phyloP scores from a whole-genome alignment of 2,888 invertebrate genomes.

The Drosophila meridiana region DNA sequence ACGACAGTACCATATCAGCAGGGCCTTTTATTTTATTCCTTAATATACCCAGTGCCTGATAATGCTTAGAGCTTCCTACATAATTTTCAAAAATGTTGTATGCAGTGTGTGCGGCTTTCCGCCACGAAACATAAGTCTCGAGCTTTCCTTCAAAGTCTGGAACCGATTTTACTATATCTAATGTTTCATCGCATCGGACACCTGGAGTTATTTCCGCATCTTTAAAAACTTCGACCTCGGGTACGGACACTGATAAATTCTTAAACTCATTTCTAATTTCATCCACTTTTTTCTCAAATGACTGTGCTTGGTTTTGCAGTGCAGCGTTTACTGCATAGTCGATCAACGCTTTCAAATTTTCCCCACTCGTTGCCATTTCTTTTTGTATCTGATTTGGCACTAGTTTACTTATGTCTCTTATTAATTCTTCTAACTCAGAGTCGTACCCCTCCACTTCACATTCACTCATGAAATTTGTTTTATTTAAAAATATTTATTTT shows the following conservation, averaged over 20 bases:
- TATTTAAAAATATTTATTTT: too few species aligned
- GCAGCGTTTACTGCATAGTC: too few species aligned
- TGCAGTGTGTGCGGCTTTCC: neutral
- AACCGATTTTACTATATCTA: neutral
- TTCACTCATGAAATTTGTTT: too few species aligned
- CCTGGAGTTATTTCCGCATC: neutral
- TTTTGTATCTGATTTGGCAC: too few species aligned
- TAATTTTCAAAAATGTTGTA: constrained; percentile 1
- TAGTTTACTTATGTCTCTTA: too few species aligned
- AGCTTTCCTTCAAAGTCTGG: constrained; percentile 4
- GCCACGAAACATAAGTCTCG: constrained; percentile 9
- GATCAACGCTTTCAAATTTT: too few species aligned
- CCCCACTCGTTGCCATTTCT: too few species aligned
- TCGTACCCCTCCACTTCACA: too few species aligned
- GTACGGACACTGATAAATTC: neutral
- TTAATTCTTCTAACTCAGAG: too few species aligned
- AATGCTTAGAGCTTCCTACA: constrained; percentile 7
- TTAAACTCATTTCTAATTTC: neutral
- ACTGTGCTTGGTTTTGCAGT: neutral
- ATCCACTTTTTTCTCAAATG: neutral
- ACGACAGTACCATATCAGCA: constrained; percentile 1
- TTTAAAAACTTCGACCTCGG: neutral
- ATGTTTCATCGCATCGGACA: neutral
- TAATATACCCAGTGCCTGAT: constrained; percentile 7
- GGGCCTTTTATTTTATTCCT: constrained; percentile 10